Conservation (phyloP, 2,888 invertebrate genomes). For the Xestobium rufovillosum region DNA sequence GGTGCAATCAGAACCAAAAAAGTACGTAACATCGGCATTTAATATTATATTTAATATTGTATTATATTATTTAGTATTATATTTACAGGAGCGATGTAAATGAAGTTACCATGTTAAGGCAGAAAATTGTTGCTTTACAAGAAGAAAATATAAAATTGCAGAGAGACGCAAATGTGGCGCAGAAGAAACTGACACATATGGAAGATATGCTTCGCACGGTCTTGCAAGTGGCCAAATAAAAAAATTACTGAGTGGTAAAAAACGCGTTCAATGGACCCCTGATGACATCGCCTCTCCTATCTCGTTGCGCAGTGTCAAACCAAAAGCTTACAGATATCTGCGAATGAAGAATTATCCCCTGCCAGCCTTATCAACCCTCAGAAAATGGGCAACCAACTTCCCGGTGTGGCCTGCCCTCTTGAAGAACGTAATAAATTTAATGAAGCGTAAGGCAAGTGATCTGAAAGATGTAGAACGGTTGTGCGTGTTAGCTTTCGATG, state of each 20-base stretch:
- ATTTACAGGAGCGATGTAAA: too few species aligned
- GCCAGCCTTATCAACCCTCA: slow-evolving; percentile 15
- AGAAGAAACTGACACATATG: too few species aligned
- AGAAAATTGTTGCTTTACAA: too few species aligned
- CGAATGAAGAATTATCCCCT: slow-evolving; percentile 10
- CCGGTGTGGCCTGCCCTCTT: slow-evolving; percentile 10
- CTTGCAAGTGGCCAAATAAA: slow-evolving; percentile 12
- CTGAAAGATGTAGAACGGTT: slow-evolving; percentile 9
- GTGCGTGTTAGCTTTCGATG: too few species aligned
- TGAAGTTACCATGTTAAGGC: too few species aligned
- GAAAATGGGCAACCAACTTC: slow-evolving; percentile 13
- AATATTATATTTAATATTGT: too few species aligned
- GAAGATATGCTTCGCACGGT: too few species aligned
- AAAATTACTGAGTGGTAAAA: slow-evolving; percentile 2
- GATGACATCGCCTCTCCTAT: slow-evolving; percentile 16
- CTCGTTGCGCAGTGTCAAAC: slow-evolving; percentile 16
- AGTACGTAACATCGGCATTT: too few species aligned
- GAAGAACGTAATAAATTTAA: slow-evolving; percentile 9
- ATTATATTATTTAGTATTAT: too few species aligned
- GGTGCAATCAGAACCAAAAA: too few species aligned
- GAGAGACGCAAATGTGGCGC: too few species aligned
- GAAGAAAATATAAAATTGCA: too few species aligned
- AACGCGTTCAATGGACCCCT: slow-evolving; percentile 10
- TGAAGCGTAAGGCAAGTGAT: slow-evolving; percentile 8
- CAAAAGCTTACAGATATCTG: slow-evolving; percentile 17